Conservation (phyloP, 2,888 invertebrate species). For the Morpho achilles region DNA sequence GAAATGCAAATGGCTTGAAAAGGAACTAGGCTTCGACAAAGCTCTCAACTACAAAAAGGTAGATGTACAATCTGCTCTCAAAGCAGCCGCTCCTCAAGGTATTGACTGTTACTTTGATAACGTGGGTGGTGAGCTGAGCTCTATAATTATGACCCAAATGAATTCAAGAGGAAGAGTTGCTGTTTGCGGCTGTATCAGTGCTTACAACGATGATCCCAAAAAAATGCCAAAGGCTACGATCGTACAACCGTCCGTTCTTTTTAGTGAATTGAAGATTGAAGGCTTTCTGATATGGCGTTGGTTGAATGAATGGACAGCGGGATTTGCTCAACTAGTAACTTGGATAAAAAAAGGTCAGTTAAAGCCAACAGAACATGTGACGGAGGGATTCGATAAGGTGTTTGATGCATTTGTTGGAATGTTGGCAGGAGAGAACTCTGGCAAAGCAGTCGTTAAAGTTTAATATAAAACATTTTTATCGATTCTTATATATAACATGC, state of each 20-base stretch:
- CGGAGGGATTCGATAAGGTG: conserved; percentile 84
- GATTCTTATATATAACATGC: too few relatives aligned
- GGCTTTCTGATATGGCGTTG: conserved; percentile 73
- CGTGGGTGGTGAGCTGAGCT: conserved; percentile 7
- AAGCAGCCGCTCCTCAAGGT: conserved; percentile 82
- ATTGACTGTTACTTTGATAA: conserved; percentile 60
- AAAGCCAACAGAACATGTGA: conserved; percentile 81
- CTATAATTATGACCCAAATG: too few relatives aligned
- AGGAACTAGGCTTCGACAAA: conserved; percentile 83
- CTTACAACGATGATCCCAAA: too few relatives aligned
- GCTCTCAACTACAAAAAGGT: conserved; percentile 86
- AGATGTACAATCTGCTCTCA: conserved; percentile 73
- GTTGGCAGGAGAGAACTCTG: conserved; percentile 80
- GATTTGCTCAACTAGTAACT: too few relatives aligned
- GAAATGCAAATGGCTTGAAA: conserved; percentile 83
- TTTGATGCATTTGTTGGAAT: conserved; percentile 83
- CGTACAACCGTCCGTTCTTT: conserved; percentile 70
- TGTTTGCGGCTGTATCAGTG: too few relatives aligned
- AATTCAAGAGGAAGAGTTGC: too few relatives aligned
- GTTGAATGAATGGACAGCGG: conserved; percentile 54
- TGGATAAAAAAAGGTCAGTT: conserved; percentile 79
- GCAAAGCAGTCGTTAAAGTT: conserved; percentile 83
- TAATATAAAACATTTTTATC: conserved; percentile 35
- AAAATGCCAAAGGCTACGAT: conserved; percentile 27
- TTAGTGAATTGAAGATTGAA: conserved; percentile 76